These are phyloP conservation scores for Catajapyx aquilonaris DNA, from an alignment of 1,140 invertebrate species.

Conservation along the genomic window DNA sequence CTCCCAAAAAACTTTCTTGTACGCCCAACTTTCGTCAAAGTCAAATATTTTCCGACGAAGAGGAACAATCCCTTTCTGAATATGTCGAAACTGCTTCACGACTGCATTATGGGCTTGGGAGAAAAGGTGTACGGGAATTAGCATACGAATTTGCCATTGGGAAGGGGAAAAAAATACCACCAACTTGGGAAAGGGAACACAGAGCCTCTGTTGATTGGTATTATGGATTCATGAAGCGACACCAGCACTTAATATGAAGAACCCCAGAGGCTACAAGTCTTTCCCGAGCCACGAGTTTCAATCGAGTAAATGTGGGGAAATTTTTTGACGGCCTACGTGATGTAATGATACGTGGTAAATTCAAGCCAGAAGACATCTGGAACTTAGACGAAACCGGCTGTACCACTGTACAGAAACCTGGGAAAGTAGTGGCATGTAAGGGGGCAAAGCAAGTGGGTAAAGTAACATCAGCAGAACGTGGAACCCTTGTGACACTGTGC, in stretches of 20 bases:
- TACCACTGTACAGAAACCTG: constrained; percentile 23
- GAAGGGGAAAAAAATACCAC: too few relatives aligned
- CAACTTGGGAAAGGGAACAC: too few relatives aligned
- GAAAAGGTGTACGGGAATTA: too few relatives aligned
- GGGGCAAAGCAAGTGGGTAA: constrained; percentile 19
- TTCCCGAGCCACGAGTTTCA: not conserved
- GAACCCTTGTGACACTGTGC: constrained; percentile 18
- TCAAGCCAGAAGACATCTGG: not conserved
- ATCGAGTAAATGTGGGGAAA: not conserved
- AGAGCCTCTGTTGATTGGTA: not conserved
- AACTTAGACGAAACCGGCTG: constrained; percentile 17
- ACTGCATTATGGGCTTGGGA: too few relatives aligned
- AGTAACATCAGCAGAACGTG: constrained; percentile 19
- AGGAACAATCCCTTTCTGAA: too few relatives aligned
- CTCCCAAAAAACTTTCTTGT: too few relatives aligned
- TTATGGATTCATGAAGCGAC: not conserved
- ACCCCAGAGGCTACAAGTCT: not conserved
- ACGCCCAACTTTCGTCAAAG: too few relatives aligned
- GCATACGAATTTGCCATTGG: too few relatives aligned
- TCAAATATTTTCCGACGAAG: too few relatives aligned
- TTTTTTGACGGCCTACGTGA: not conserved
- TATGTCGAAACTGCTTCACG: too few relatives aligned
- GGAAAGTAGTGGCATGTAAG: constrained; percentile 18
- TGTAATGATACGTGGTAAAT: not conserved
- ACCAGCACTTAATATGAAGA: not conserved